These are phyloP conservation scores for Aspidiotus rigidus DNA, from an alignment of 2,888 invertebrate genomes.

Conservation along the genomic window DNA sequence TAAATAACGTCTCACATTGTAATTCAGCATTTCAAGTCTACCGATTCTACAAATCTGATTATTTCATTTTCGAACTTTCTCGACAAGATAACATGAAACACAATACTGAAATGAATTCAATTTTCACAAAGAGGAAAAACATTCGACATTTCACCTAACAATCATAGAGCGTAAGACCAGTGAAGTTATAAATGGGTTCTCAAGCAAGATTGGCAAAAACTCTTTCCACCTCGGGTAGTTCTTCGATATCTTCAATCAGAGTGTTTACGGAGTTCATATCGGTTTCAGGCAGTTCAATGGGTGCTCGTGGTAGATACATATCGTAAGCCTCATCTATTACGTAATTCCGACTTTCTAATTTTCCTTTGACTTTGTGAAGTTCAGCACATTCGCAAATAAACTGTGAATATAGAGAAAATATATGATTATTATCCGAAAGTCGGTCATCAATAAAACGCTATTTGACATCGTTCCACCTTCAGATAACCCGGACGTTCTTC, in stretches of 20 bases:
- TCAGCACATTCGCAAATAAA: constrained; percentile 6
- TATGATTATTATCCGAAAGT: not conserved
- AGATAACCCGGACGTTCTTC: constrained; percentile 43
- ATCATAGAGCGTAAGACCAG: too few relatives aligned
- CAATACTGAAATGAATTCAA: too few relatives aligned
- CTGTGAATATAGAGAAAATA: constrained; percentile 3
- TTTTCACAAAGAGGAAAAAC: too few relatives aligned
- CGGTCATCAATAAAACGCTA: not conserved
- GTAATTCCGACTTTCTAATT: constrained; percentile 22
- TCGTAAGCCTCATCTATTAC: constrained; percentile 5
- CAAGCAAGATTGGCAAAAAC: constrained; percentile 5
- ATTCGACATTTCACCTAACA: too few relatives aligned
- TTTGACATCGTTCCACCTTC: constrained; percentile 30
- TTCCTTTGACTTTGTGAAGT: constrained; percentile 7
- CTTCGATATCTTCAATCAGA: constrained; percentile 16
- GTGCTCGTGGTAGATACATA: not conserved
- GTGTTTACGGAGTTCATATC: constrained; percentile 10
- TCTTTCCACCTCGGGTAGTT: constrained; percentile 17
- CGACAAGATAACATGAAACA: too few relatives aligned
- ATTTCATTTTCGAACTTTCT: too few relatives aligned
- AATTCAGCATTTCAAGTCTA: too few relatives aligned
- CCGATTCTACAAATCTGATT: too few relatives aligned
- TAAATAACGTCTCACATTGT: too few relatives aligned
- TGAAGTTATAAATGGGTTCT: not conserved
- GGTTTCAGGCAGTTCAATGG: constrained; percentile 19